Evolutionary conservation across 2,888 invertebrate species (phyloP).

Genomic region (Drosophila infuscata): DNA sequence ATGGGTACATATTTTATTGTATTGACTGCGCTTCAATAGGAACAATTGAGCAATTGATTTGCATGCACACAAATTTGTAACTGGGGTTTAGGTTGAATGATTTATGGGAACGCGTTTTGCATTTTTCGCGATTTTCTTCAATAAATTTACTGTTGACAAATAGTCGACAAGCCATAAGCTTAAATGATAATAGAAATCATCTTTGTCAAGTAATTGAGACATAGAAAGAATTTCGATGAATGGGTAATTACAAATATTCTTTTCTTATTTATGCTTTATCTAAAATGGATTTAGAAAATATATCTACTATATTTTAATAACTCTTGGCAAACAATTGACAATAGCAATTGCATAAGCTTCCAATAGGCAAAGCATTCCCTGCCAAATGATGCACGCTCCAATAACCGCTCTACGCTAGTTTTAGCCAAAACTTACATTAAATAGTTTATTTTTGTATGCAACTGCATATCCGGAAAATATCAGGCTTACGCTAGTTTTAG

Average conservation of each 20-base stretch:
- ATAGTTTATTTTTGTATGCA: constrained; percentile 3
- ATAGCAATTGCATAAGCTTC: not conserved
- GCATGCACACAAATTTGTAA: constrained; percentile 74
- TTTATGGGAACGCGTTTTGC: constrained; percentile 61
- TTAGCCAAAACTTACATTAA: not conserved
- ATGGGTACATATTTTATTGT: constrained; percentile 50
- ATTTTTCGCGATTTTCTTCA: constrained; percentile 20
- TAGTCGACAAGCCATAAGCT: constrained; percentile 4
- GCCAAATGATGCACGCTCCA: constrained; percentile 21
- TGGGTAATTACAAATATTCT: not conserved
- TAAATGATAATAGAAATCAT: not conserved
- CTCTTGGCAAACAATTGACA: not conserved
- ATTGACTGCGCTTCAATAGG: constrained; percentile 57
- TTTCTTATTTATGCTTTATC: not conserved
- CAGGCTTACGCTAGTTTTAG: not conserved
- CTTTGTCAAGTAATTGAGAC: not conserved
- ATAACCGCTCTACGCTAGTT: not conserved
- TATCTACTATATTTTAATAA: not conserved
- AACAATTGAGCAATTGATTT: constrained; percentile 79
- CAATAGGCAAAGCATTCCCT: not conserved
- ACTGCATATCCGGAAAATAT: constrained; percentile 39
- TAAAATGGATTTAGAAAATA: not conserved
- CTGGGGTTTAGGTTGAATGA: constrained; percentile 73
- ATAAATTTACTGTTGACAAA: constrained; percentile 40
- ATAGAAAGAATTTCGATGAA: too few species aligned